phyloP scores from a whole-genome alignment of 2,113 vertebrate genomes.

The Zeus faber region DNA sequence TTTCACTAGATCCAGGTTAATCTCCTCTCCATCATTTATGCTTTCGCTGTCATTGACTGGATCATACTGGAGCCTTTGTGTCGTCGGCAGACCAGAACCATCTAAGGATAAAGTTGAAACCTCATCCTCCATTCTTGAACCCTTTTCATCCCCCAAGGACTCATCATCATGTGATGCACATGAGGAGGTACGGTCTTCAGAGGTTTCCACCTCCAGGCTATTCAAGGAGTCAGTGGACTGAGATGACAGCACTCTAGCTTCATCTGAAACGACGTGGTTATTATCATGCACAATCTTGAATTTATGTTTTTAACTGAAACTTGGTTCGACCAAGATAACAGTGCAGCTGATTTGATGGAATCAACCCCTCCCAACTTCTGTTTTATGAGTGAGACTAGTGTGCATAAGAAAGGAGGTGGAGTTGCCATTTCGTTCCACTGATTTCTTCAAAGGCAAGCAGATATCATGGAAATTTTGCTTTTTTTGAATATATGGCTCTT shows the following conservation, averaged over 20 bases:
- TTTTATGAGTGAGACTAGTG: too few species aligned
- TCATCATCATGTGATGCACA: not conserved
- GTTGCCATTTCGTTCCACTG: too few species aligned
- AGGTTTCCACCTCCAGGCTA: not conserved
- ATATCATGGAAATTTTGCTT: too few species aligned
- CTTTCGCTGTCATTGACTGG: not conserved
- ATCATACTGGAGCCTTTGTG: not conserved
- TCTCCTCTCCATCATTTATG: not conserved
- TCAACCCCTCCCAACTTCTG: too few species aligned
- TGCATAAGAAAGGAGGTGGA: too few species aligned
- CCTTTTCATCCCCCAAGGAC: not conserved
- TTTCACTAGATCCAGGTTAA: not conserved
- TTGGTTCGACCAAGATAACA: too few species aligned
- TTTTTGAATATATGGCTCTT: too few species aligned
- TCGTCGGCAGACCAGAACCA: not conserved
- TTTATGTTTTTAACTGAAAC: conserved; percentile 1
- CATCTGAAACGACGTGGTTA: not conserved
- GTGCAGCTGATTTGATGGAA: too few species aligned
- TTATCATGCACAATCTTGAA: conserved; percentile 14
- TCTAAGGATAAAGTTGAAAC: not conserved
- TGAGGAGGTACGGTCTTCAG: too few species aligned
- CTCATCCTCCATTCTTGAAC: not conserved
- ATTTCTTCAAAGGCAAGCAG: too few species aligned
- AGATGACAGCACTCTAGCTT: not conserved
- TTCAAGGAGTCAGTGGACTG: not conserved